Evolutionary conservation across 2,888 invertebrate genomes (phyloP).

Genomic region (Lepidochrysops patricia): DNA sequence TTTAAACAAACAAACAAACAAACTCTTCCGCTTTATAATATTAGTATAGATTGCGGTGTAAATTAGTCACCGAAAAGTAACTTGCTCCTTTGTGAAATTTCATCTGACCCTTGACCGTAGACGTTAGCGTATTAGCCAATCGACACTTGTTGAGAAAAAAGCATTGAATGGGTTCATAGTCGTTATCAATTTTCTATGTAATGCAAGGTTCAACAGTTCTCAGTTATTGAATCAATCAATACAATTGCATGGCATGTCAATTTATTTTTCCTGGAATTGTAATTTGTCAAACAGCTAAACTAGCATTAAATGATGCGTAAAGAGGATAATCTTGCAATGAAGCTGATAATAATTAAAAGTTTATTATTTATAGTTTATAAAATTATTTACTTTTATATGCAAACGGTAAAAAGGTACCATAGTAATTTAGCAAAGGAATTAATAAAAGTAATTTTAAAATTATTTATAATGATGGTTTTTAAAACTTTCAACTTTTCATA

Average conservation of each 20-base stretch:
- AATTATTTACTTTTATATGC: too few relatives aligned
- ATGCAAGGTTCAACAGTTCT: slow-evolving; percentile 11
- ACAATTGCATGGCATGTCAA: slow-evolving; percentile 14
- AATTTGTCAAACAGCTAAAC: not conserved
- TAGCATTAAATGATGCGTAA: not conserved
- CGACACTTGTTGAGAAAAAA: slow-evolving; percentile 23
- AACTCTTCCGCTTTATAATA: too few relatives aligned
- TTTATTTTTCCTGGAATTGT: not conserved
- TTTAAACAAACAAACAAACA: too few relatives aligned
- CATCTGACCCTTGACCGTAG: slow-evolving; percentile 25
- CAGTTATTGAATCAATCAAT: slow-evolving; percentile 7
- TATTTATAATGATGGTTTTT: not conserved
- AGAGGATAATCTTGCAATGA: not conserved
- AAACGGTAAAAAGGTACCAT: too few relatives aligned
- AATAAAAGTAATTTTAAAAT: not conserved
- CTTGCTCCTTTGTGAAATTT: slow-evolving; percentile 31
- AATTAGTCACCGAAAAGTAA: slow-evolving; percentile 34
- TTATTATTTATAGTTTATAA: too few relatives aligned
- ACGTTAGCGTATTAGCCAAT: slow-evolving; percentile 21
- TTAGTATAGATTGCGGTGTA: slow-evolving; percentile 39
- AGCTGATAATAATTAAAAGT: not conserved
- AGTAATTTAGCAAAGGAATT: too few relatives aligned
- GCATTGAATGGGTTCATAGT: slow-evolving; percentile 10
- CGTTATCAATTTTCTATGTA: slow-evolving; percentile 7
- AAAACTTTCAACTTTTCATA: not conserved